Evolutionary conservation across 2,113 vertebrate species (phyloP), one percentile per base, ranked within the genome.

Genomic region (Lepus americanus): DNA sequence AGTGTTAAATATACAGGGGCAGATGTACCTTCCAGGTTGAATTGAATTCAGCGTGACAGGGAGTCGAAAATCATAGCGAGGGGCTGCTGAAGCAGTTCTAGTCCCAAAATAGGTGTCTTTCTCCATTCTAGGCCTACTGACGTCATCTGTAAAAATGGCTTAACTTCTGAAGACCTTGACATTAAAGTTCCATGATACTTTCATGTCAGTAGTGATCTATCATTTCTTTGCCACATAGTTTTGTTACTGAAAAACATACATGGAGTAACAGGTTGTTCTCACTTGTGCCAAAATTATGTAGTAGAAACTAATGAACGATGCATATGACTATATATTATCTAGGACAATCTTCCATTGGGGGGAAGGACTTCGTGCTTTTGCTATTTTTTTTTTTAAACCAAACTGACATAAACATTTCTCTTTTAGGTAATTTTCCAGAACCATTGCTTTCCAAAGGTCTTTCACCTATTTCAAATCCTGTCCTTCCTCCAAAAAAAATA

Each of bases 381-480:
- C 27, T 88, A 5, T 6, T 64, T 49, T 72, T 80, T 80, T 59
- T 79, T 89, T 36, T 55, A 66, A 92, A 87, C 29, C 31, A 64
- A 64, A 53, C 31, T 96, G 39, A 97, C 88, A 2, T 90, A 70
- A 91, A 85, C 25, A 83, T 94, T 82, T 94, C 59, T 91, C 94
- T 94, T 94, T 88, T 89, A 98, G 97, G 97, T 95, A 97, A 96
- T 70, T 80, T 97, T 97, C 94, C 97, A 84, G 95, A 98, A 63
- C 81, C 10, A 12, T 94, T 95, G 31, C 74, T 97, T 96, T 93
- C 83, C 27, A 96, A 97, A 97, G 93, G 90, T 72, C 85, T 86
- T n/a, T 33, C 64, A 19, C 25, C 77, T 12, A 2, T 88, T 77
- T 70, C 89, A 8, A 92, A 94, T 81, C 59, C 97, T 64, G 89